Conservation (phyloP, 2,113 vertebrate species). For the Amphilophus citrinellus region DNA sequence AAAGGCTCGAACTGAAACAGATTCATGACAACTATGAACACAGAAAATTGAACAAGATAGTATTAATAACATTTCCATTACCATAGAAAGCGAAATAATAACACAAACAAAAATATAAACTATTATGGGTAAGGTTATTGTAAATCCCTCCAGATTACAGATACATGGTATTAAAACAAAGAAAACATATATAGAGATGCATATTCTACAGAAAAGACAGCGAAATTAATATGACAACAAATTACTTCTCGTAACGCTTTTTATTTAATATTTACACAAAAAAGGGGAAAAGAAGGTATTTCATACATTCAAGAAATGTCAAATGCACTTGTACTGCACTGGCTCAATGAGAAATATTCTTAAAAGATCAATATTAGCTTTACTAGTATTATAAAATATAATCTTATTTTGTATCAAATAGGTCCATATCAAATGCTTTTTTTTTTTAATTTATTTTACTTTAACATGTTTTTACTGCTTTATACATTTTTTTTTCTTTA, state of each 20-base stretch:
- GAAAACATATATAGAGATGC: slow-evolving; percentile 45
- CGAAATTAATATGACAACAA: slow-evolving; percentile 81
- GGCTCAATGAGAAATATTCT: slow-evolving; percentile 68
- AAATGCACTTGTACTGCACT: slow-evolving; percentile 71
- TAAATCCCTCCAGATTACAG: slow-evolving; percentile 41
- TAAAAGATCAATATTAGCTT: slow-evolving; percentile 33
- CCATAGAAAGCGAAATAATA: slow-evolving; percentile 38
- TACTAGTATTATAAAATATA: slow-evolving; percentile 51
- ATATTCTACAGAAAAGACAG: slow-evolving; percentile 75
- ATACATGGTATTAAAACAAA: slow-evolving; percentile 63
- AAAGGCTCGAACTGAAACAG: slow-evolving; percentile 33
- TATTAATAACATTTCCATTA: slow-evolving; percentile 48
- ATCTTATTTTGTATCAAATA: slow-evolving; percentile 32
- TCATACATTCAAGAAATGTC: slow-evolving; percentile 84
- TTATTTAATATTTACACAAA: slow-evolving; percentile 86
- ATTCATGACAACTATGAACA: slow-evolving; percentile 38
- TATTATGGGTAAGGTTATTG: slow-evolving; percentile 22
- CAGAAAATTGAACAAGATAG: slow-evolving; percentile 48
- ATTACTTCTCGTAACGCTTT: slow-evolving; percentile 61
- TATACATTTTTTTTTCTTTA: neutral
- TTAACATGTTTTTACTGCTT: slow-evolving; percentile 2
- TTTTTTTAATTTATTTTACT: slow-evolving; percentile 4
- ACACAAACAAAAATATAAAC: slow-evolving; percentile 47
- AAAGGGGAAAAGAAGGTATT: slow-evolving; percentile 58
- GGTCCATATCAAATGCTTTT: slow-evolving; percentile 31